Percentiles rank a stretch among this genome's conserved stretches.
Evolutionary conservation across 2,797 vertebrate genomes (phyloP).

Genomic region (Percopsis omiscomaycus): DNA sequence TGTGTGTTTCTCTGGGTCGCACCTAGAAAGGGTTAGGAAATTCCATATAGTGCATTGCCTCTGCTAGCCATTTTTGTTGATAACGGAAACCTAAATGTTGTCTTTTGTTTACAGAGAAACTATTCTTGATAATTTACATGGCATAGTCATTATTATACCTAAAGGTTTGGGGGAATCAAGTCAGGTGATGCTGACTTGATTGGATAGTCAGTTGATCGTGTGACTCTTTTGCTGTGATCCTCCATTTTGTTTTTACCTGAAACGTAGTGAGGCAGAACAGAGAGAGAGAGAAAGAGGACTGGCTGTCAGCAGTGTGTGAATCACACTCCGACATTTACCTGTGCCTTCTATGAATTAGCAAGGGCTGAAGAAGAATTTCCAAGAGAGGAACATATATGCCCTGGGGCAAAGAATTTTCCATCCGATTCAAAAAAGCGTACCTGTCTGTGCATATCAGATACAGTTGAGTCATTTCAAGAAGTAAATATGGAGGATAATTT

Average conservation of each 20-base stretch:
- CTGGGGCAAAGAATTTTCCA: constrained; percentile 56
- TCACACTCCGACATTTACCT: constrained; percentile 41
- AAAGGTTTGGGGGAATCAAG: constrained; percentile 2
- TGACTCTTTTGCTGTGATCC: constrained; percentile 1
- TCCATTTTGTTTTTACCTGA: constrained; percentile 22
- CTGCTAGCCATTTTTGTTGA: not conserved
- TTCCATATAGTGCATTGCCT: not conserved
- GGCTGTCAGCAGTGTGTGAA: constrained; percentile 32
- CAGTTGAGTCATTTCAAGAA: constrained; percentile 35
- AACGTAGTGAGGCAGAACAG: constrained; percentile 3
- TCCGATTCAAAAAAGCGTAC: constrained; percentile 58
- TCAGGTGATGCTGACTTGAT: constrained; percentile 4
- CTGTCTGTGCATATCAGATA: constrained; percentile 65
- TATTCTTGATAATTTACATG: not conserved
- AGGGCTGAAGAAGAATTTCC: constrained; percentile 69
- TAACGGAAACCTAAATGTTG: constrained; percentile 1
- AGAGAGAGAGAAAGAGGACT: constrained; percentile 29
- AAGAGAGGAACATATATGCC: constrained; percentile 64
- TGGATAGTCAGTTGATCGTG: not conserved
- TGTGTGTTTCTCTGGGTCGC: not conserved
- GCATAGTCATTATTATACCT: not conserved
- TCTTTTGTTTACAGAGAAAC: not conserved
- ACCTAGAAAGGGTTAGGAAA: not conserved
- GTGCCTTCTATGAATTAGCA: constrained; percentile 37
- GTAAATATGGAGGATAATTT: constrained; percentile 11